Conservation (phyloP, 64 coral and sea anemone genomes). For the Cladopsammia gracilis region DNA sequence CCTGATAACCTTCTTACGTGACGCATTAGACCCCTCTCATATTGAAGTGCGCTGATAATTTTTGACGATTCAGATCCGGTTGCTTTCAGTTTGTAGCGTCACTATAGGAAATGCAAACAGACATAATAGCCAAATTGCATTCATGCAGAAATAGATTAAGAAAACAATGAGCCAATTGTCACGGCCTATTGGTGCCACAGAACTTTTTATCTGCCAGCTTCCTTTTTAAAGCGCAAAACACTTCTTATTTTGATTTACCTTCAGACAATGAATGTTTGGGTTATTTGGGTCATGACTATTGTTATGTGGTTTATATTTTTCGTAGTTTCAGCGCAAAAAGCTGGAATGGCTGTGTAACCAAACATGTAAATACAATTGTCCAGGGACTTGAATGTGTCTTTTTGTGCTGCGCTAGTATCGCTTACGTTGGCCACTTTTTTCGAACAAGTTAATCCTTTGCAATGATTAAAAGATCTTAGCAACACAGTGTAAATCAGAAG, state of each 20-base stretch:
- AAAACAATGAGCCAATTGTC: background rate
- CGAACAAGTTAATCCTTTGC: background rate
- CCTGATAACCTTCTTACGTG: background rate
- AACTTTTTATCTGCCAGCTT: background rate
- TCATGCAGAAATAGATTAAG: background rate
- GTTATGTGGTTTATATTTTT: background rate
- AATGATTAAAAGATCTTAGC: background rate
- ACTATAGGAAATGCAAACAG: constrained; percentile 13
- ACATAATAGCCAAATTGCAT: constrained; percentile 6
- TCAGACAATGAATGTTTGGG: too few relatives aligned
- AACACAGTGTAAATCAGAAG: constrained; percentile 1
- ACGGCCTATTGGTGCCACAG: background rate
- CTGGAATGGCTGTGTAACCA: background rate
- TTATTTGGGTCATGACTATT: too few relatives aligned
- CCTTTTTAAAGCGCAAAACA: background rate
- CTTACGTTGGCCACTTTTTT: background rate
- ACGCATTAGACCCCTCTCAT: background rate
- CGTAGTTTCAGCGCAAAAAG: background rate
- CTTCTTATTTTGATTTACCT: background rate
- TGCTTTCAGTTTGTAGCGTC: background rate
- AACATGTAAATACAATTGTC: background rate
- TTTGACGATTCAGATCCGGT: constrained; percentile 19
- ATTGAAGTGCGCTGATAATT: constrained; percentile 3
- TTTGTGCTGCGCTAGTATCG: background rate
- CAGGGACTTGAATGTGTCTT: background rate